phyloP scores from a whole-genome alignment of 2,888 invertebrate species.

The Chrysolina haemoptera region DNA sequence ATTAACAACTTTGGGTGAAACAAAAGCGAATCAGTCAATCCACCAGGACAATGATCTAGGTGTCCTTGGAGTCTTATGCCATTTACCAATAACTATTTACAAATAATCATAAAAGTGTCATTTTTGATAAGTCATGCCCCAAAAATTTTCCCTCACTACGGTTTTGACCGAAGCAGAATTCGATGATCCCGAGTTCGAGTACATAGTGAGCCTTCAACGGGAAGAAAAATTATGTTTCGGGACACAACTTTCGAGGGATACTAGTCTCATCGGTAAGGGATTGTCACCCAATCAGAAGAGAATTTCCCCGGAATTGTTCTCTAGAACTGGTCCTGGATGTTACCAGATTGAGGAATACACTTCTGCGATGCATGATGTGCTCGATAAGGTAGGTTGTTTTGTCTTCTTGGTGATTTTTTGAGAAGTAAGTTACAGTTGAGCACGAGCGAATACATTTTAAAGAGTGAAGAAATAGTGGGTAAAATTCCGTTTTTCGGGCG shows the following conservation, averaged over 20 bases:
- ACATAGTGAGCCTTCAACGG: conserved; percentile 61
- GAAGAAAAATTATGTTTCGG: conserved; percentile 63
- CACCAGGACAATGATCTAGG: too few species aligned
- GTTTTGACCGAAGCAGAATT: conserved; percentile 27
- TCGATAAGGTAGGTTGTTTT: conserved; percentile 56
- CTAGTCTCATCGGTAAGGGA: conserved; percentile 59
- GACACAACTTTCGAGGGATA: conserved; percentile 56
- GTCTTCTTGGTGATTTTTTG: too few species aligned
- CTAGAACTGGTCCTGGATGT: conserved; percentile 55
- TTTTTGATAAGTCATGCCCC: background rate
- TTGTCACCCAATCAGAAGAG: conserved; percentile 60
- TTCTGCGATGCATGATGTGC: conserved; percentile 53
- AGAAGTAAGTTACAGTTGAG: too few species aligned
- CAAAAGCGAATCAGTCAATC: too few species aligned
- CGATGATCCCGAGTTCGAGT: conserved; percentile 57
- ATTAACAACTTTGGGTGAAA: too few species aligned
- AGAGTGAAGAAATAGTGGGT: too few species aligned
- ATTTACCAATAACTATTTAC: too few species aligned
- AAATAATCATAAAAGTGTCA: background rate
- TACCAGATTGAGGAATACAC: conserved; percentile 57
- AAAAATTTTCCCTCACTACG: background rate
- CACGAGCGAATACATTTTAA: too few species aligned
- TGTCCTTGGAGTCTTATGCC: too few species aligned
- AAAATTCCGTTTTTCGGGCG: too few species aligned
- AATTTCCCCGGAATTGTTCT: conserved; percentile 50